Evolutionary conservation across 1,140 invertebrate genomes (phyloP).

Genomic region (Heliconius eleuchia): DNA sequence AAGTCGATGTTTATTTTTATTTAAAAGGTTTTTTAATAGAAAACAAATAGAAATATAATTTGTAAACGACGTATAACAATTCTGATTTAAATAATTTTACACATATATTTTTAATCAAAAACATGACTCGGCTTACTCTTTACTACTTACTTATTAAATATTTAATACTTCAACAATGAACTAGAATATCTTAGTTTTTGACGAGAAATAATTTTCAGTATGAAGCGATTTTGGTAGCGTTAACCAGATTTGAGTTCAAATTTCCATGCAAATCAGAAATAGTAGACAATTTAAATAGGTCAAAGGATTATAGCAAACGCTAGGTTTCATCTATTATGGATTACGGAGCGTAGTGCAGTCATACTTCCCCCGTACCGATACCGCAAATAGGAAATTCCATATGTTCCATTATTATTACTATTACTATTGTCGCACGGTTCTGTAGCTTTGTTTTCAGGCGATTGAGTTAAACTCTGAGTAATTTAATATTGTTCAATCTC

Average conservation of each 20-base stretch:
- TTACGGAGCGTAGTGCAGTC: slow-evolving; percentile 12
- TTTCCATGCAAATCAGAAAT: slow-evolving; percentile 18
- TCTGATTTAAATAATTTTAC: too few species aligned
- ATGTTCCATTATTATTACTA: slow-evolving; percentile 9
- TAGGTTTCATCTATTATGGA: slow-evolving; percentile 18
- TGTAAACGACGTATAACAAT: too few species aligned
- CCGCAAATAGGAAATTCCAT: slow-evolving; percentile 8
- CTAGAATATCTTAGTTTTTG: not conserved
- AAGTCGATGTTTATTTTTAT: too few species aligned
- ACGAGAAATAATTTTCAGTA: not conserved
- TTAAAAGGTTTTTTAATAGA: too few species aligned
- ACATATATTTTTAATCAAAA: too few species aligned
- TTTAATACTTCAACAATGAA: too few species aligned
- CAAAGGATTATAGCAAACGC: slow-evolving; percentile 19
- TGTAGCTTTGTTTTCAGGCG: not conserved
- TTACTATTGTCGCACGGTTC: not conserved
- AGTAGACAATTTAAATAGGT: slow-evolving; percentile 19
- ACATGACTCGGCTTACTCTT: too few species aligned
- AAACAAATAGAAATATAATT: too few species aligned
- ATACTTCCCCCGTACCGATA: not conserved
- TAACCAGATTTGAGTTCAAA: not conserved
- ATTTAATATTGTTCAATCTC: not conserved
- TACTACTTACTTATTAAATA: too few species aligned
- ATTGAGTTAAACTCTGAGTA: not conserved
- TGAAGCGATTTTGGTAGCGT: not conserved